phyloP scores from a whole-genome alignment of 2,888 invertebrate genomes.

The Falcaria lacertinaria region DNA sequence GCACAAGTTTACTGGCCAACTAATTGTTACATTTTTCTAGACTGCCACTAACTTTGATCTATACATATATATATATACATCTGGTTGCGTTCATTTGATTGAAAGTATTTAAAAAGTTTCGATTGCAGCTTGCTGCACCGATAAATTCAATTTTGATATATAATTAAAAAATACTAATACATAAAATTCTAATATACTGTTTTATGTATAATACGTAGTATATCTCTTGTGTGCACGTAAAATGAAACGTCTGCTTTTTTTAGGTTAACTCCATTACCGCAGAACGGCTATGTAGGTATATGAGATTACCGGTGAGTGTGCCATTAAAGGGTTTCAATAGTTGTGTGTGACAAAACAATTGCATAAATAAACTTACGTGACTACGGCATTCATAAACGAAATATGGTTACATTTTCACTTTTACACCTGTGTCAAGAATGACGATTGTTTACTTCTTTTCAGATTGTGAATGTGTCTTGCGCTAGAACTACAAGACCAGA shows the following conservation, averaged over 20 bases:
- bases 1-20: background rate
- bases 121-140: too few relatives aligned
- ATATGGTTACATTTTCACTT: constrained; percentile 49
- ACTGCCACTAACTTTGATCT: too few relatives aligned
- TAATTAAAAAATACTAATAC: too few relatives aligned
- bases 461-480: constrained; percentile 28
- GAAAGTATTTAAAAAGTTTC: too few relatives aligned
- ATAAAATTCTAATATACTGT: too few relatives aligned
- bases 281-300: constrained; percentile 19
- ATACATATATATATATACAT: too few relatives aligned
- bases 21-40: too few relatives aligned
- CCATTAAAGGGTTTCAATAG: constrained; percentile 21
- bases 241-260: background rate
- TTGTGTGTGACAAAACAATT: constrained; percentile 19
- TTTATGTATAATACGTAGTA: background rate
- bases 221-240: background rate
- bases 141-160: too few relatives aligned
- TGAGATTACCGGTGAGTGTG: constrained; percentile 22
- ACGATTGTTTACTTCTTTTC: constrained; percentile 51
- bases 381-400: constrained; percentile 36
- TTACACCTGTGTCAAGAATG: constrained; percentile 66
- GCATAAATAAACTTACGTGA: constrained; percentile 24
- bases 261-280: constrained; percentile 17
- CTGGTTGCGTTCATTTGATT: too few relatives aligned
- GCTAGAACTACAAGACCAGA: constrained; percentile 17